Percentiles rank a stretch among this genome's conserved stretches.
Conservation (phyloP, 2,113 vertebrate species). For the Mustelus asterias region DNA sequence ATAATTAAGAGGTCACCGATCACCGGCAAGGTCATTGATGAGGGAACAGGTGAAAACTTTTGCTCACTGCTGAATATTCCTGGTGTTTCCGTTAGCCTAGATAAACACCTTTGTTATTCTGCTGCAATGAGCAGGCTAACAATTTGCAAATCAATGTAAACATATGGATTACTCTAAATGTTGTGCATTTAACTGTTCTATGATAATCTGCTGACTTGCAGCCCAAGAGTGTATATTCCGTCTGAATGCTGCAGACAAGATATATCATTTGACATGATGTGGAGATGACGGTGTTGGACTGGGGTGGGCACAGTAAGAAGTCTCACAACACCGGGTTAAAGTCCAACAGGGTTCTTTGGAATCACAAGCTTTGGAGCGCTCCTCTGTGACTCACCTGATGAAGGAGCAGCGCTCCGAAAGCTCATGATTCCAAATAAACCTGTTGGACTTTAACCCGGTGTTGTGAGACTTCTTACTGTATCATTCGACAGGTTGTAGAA, state of each 20-base stretch:
- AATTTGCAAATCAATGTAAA: background rate
- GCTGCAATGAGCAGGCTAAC: background rate
- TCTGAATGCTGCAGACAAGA: background rate
- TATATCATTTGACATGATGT: background rate
- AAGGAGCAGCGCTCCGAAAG: too few relatives aligned
- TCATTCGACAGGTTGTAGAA: background rate
- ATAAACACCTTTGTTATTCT: background rate
- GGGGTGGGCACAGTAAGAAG: too few relatives aligned
- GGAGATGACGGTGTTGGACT: too few relatives aligned
- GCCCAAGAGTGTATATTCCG: background rate
- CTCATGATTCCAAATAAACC: too few relatives aligned
- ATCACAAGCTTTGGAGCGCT: too few relatives aligned
- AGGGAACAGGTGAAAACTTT: background rate
- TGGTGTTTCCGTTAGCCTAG: background rate
- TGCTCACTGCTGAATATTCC: background rate
- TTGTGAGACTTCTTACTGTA: too few relatives aligned
- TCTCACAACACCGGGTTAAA: too few relatives aligned
- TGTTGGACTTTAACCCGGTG: too few relatives aligned
- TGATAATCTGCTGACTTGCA: background rate
- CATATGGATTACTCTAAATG: background rate
- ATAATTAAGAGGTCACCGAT: background rate
- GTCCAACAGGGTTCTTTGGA: too few relatives aligned
- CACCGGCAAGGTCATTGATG: background rate
- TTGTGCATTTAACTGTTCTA: background rate
- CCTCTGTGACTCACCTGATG: too few relatives aligned